Conservation (phyloP, 1,140 invertebrate species). For the Vanessa atalanta region DNA sequence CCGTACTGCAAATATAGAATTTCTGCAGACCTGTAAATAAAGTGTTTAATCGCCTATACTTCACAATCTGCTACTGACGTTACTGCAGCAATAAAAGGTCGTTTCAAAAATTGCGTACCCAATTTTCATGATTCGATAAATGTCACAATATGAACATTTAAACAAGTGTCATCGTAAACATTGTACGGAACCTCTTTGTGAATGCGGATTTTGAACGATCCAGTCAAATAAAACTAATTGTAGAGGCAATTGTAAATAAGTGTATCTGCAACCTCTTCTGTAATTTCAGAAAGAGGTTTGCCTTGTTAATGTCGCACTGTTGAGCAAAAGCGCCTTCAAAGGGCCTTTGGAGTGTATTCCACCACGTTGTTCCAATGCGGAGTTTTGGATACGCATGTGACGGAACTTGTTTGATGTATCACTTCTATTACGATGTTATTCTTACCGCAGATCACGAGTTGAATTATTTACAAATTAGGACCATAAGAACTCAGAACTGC, state of each 20-base stretch:
- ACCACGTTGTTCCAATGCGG: no score
- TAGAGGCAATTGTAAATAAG: neutral
- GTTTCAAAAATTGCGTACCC: slow-evolving; percentile 42
- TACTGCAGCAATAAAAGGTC: slow-evolving; percentile 48
- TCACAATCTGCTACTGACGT: slow-evolving; percentile 52
- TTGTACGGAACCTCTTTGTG: slow-evolving; percentile 22
- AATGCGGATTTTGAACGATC: slow-evolving; percentile 22
- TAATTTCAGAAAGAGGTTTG: neutral
- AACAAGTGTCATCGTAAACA: slow-evolving; percentile 44
- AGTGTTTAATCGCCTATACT: slow-evolving; percentile 54
- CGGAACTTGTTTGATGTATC: no score
- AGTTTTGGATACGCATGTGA: no score
- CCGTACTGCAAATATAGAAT: slow-evolving; percentile 42
- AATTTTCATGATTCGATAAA: slow-evolving; percentile 40
- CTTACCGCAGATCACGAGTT: no score
- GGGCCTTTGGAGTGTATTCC: no score
- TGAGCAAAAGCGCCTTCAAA: no score
- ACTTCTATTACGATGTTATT: no score
- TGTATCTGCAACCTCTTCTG: neutral
- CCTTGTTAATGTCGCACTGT: no score
- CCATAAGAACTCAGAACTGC: no score
- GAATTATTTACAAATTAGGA: no score
- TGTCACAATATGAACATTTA: slow-evolving; percentile 41
- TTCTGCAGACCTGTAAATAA: slow-evolving; percentile 49
- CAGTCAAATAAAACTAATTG: slow-evolving; percentile 22